phyloP scores from a whole-genome alignment of 2,797 vertebrate genomes.

The Tadarida brasiliensis region DNA sequence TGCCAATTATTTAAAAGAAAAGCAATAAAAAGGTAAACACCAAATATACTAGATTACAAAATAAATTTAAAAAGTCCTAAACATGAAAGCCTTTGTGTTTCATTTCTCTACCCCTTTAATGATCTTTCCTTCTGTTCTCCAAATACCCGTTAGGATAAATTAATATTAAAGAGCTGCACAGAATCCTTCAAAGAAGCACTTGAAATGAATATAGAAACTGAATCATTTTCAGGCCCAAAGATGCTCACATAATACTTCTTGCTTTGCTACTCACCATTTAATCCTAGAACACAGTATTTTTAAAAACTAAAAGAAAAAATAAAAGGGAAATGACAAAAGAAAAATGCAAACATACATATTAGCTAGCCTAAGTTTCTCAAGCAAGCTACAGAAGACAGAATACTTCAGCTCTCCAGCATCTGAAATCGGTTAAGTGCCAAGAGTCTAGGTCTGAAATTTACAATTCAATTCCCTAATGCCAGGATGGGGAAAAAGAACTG shows the following conservation, averaged over 20 bases:
- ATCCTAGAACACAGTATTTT: neutral
- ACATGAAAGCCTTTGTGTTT: neutral
- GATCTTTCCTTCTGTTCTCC: slow-evolving; percentile 11
- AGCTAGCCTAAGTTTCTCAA: neutral
- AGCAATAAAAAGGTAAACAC: neutral
- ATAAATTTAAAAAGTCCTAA: neutral
- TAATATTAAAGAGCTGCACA: neutral
- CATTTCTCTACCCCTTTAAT: neutral
- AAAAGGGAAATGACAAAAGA: neutral
- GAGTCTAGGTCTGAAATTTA: neutral
- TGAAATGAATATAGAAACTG: slow-evolving; percentile 17
- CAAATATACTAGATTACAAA: neutral
- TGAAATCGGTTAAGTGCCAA: neutral
- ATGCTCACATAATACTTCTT: neutral
- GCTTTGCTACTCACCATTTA: neutral
- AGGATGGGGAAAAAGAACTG: neutral
- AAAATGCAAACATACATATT: neutral
- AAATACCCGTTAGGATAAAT: neutral
- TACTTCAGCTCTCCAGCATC: neutral
- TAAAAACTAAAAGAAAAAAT: neutral
- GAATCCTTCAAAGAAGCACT: neutral
- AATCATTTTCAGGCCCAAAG: neutral
- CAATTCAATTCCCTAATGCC: neutral
- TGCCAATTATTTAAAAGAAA: slow-evolving; percentile 35
- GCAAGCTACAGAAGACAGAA: neutral